phyloP scores from a whole-genome alignment of 2,888 invertebrate species.

The Tortrix viridana region DNA sequence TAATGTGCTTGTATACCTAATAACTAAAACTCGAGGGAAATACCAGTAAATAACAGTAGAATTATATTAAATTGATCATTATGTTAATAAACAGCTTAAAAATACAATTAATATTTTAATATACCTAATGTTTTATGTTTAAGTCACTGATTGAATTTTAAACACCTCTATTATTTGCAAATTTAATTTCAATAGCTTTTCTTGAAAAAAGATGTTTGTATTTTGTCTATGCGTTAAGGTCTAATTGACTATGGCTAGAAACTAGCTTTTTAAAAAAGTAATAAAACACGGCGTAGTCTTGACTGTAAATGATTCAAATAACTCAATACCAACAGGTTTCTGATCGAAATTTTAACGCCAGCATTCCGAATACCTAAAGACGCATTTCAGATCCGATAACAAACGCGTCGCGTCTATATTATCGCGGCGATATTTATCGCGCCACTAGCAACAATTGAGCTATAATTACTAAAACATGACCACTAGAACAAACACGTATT shows the following conservation, averaged over 20 bases:
- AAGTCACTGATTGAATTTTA: conserved; percentile 2
- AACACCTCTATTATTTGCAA: background rate
- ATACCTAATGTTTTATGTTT: background rate
- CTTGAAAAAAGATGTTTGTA: too few species aligned
- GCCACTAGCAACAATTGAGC: conserved; percentile 42
- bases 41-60: too few species aligned
- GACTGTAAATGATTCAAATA: conserved; percentile 28
- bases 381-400: conserved; percentile 12
- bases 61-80: background rate
- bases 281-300: background rate
- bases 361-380: background rate
- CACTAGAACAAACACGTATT: conserved; percentile 40
- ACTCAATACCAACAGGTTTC: conserved; percentile 29
- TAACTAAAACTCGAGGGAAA: background rate
- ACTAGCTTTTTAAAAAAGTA: background rate
- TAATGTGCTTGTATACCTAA: too few species aligned
- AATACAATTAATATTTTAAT: conserved; percentile 1
- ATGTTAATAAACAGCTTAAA: background rate
- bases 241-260: background rate
- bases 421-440: conserved; percentile 22
- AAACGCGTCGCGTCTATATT: conserved; percentile 22
- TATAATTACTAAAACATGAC: conserved; percentile 49
- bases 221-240: background rate
- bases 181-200: too few species aligned
- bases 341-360: conserved; percentile 33